Evolutionary conservation across 2,113 vertebrate species (phyloP).

Genomic region (Scomber scombrus): DNA sequence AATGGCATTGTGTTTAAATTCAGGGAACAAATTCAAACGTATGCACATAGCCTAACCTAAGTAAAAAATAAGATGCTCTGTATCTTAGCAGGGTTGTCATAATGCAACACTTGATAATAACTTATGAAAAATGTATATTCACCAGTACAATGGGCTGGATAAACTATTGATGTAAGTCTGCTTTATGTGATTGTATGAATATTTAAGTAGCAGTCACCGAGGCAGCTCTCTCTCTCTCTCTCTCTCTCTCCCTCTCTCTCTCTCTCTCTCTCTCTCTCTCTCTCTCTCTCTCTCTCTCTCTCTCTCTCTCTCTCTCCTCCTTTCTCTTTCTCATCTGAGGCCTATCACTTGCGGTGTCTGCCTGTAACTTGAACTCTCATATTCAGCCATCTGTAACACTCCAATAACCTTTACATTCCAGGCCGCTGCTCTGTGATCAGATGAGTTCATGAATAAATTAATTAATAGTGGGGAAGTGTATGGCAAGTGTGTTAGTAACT

Average conservation of each 20-base stretch:
- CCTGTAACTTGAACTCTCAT: constrained; percentile 78
- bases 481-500: constrained; percentile 61
- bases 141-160: constrained; percentile 17
- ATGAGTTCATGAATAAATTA: constrained; percentile 67
- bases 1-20: background rate
- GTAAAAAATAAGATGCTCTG: background rate
- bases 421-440: constrained; percentile 71
- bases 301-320: constrained; percentile 27
- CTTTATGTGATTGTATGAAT: constrained; percentile 73
- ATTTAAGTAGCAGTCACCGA: constrained; percentile 73
- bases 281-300: constrained; percentile 13
- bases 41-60: background rate
- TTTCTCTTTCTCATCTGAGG: constrained; percentile 72
- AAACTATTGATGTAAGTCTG: constrained; percentile 47
- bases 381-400: constrained; percentile 69
- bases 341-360: constrained; percentile 77
- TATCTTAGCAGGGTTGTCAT: background rate
- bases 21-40: background rate
- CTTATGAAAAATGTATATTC: constrained; percentile 44
- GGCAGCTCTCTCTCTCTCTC: constrained; percentile 14
- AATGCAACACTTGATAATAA: background rate
- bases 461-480: constrained; percentile 57
- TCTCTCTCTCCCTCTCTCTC: too few species aligned
- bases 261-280: constrained; percentile 3
- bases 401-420: constrained; percentile 50